Percentiles rank a stretch among this genome's conserved stretches.
phyloP scores from a whole-genome alignment of 2,888 invertebrate genomes.

The Clanis bilineata region DNA sequence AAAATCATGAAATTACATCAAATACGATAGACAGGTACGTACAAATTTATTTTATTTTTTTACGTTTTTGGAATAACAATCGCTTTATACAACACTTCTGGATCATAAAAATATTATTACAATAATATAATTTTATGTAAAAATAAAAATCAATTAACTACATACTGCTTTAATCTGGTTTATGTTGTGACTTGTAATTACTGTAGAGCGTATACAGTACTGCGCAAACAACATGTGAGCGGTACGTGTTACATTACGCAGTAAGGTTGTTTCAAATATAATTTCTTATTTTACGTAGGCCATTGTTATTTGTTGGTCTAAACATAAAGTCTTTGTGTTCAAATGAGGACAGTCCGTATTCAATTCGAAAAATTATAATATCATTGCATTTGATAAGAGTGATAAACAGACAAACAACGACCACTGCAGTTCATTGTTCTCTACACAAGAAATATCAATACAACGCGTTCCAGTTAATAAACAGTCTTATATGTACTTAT shows the following conservation, averaged over 20 bases:
- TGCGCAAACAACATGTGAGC: background rate
- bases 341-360: background rate
- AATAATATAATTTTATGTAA: too few relatives aligned
- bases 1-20: too few relatives aligned
- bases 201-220: background rate
- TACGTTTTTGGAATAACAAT: too few relatives aligned
- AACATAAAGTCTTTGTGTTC: background rate
- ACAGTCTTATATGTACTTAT: background rate
- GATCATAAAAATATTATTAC: too few relatives aligned
- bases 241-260: background rate
- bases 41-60: too few relatives aligned
- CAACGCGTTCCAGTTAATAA: background rate
- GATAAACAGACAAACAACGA: background rate
- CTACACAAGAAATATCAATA: background rate
- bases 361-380: background rate
- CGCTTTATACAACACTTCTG: too few relatives aligned
- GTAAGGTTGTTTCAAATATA: background rate
- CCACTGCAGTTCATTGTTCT: background rate
- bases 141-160: background rate
- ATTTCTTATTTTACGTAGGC: background rate
- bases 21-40: too few relatives aligned
- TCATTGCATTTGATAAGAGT: background rate
- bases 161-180: constrained; percentile 8
- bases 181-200: background rate
- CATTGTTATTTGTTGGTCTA: background rate